Percentiles rank a stretch among this genome's conserved stretches.
Conservation (phyloP, 2,888 invertebrate species). For the Macroteleia sp. region DNA sequence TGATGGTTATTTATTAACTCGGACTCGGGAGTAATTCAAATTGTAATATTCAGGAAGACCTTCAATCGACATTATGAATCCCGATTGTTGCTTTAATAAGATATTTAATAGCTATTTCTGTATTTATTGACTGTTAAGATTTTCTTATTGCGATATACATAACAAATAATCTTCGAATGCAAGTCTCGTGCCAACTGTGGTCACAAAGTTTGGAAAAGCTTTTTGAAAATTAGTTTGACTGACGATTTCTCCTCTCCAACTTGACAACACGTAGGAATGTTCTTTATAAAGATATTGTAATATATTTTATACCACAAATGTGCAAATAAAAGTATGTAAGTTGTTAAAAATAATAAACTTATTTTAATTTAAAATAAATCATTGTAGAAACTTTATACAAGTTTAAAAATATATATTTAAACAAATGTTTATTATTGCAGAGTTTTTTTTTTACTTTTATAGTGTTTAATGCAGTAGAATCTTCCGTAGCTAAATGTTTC, state of each 20-base stretch:
- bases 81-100: constrained; percentile 53
- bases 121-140: constrained; percentile 58
- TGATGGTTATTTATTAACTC: too few relatives aligned
- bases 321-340: constrained; percentile 70
- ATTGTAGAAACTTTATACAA: too few relatives aligned
- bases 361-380: too few relatives aligned
- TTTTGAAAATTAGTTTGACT: constrained; percentile 12
- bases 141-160: constrained; percentile 14
- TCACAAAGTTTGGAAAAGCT: constrained; percentile 13
- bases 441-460: too few relatives aligned
- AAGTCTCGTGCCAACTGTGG: constrained; percentile 37
- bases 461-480: too few relatives aligned
- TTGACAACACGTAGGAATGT: constrained; percentile 48
- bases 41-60: too few relatives aligned
- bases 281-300: constrained; percentile 78
- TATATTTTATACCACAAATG: constrained; percentile 79
- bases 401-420: too few relatives aligned
- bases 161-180: not conserved
- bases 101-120: constrained; percentile 53
- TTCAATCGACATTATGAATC: too few relatives aligned
- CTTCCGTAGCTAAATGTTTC: too few relatives aligned
- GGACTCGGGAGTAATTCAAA: too few relatives aligned
- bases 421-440: not conserved
- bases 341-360: too few relatives aligned
- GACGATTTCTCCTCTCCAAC: constrained; percentile 19